These are phyloP conservation scores for Volucella zonaria DNA, from an alignment of 2,888 invertebrate species.

Conservation along the genomic window DNA sequence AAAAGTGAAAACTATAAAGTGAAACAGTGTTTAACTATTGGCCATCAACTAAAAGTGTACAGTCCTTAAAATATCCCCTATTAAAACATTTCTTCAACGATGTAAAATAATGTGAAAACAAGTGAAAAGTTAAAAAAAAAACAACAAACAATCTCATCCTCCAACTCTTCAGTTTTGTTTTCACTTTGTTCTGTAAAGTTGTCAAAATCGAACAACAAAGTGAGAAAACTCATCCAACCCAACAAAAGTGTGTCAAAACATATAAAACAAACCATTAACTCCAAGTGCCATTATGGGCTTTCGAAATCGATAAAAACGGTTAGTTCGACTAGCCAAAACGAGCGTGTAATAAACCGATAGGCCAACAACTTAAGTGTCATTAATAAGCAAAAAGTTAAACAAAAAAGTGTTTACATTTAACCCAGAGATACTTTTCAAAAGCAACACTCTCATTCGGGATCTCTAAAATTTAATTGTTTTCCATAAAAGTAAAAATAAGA, in stretches of 20 bases:
- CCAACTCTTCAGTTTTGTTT: background rate
- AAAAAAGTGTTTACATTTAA: slow-evolving; percentile 23
- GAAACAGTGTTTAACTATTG: too few relatives aligned
- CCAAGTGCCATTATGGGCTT: slow-evolving; percentile 18
- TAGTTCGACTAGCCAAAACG: slow-evolving; percentile 22
- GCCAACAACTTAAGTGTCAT: slow-evolving; percentile 7
- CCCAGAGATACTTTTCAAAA: background rate
- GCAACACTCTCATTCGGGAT: too few relatives aligned
- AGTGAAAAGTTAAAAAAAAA: background rate
- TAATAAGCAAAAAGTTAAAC: slow-evolving; percentile 17
- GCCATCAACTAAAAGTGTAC: too few relatives aligned
- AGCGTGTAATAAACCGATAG: slow-evolving; percentile 19
- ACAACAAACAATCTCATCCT: background rate
- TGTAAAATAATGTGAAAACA: too few relatives aligned
- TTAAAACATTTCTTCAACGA: too few relatives aligned
- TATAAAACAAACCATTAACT: background rate
- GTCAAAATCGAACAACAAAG: slow-evolving; percentile 7
- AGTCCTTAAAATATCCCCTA: too few relatives aligned
- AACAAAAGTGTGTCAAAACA: background rate
- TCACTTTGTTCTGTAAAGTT: background rate
- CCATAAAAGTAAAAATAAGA: background rate
- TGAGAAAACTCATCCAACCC: background rate
- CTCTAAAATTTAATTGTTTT: too few relatives aligned
- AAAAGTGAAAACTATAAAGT: too few relatives aligned
- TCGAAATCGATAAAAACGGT: slow-evolving; percentile 35